Conservation (phyloP, 2,797 vertebrate genomes). For the Alfaro cultratus region DNA sequence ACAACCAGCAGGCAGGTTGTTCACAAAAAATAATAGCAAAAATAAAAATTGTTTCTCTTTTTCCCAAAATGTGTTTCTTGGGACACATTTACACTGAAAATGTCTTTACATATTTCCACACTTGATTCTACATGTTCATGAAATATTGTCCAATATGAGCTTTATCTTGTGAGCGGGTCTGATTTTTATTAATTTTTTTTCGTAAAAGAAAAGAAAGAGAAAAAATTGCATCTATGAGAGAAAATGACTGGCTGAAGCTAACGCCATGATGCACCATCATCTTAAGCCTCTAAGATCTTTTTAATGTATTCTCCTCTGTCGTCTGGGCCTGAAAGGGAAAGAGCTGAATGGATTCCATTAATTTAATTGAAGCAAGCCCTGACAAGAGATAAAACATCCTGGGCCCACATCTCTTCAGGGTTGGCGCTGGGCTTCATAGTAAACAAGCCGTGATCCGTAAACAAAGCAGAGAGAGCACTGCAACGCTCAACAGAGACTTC, state of each 20-base stretch:
- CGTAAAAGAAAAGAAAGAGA: constrained; percentile 73
- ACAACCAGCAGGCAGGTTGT: not conserved
- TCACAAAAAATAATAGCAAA: not conserved
- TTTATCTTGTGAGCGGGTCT: constrained; percentile 81
- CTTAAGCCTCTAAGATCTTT: constrained; percentile 98
- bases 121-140: constrained; percentile 72
- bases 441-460: constrained; percentile 93
- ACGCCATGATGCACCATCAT: constrained; percentile 96
- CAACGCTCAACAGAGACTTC: constrained; percentile 85
- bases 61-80: not conserved
- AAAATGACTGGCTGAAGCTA: constrained; percentile 87
- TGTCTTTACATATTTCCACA: not conserved
- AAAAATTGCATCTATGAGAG: constrained; percentile 57
- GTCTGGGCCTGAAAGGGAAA: constrained; percentile 90
- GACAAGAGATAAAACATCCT: constrained; percentile 99
- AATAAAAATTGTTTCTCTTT: not conserved
- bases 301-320: constrained; percentile 93
- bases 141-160: constrained; percentile 64
- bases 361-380: constrained; percentile 99
- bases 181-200: constrained; percentile 85
- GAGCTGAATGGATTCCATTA: constrained; percentile 99
- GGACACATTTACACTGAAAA: not conserved
- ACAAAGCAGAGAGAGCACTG: constrained; percentile 82
- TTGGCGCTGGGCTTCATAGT: constrained; percentile 86
- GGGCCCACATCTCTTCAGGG: constrained; percentile 91